Evolutionary conservation across 2,797 vertebrate genomes (phyloP).

Genomic region (Heterohyrax brucei): DNA sequence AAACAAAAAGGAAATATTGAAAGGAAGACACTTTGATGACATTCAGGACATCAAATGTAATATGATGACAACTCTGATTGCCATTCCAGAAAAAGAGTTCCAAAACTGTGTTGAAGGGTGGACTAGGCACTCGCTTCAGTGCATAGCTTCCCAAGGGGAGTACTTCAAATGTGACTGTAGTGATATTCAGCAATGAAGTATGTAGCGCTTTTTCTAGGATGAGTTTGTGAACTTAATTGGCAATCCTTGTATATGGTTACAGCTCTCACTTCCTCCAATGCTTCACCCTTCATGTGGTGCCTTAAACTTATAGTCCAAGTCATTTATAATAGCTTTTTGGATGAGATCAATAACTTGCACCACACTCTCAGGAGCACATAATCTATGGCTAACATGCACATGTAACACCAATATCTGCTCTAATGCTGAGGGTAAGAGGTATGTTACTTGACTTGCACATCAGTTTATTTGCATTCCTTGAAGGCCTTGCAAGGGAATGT

Average conservation of each 20-base stretch:
- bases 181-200: too few relatives aligned
- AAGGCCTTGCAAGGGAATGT: not conserved
- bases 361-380: not conserved
- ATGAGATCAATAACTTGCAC: slow-evolving; percentile 38
- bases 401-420: not conserved
- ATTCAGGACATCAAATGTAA: too few relatives aligned
- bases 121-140: too few relatives aligned
- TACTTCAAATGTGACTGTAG: too few relatives aligned
- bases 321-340: not conserved
- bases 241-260: not conserved
- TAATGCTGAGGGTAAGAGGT: not conserved
- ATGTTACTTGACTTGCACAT: not conserved
- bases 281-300: not conserved
- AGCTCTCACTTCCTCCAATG: slow-evolving; percentile 47
- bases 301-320: slow-evolving; percentile 11
- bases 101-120: too few relatives aligned
- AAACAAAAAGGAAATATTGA: too few relatives aligned
- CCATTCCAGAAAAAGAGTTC: too few relatives aligned
- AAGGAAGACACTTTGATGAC: too few relatives aligned
- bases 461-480: not conserved
- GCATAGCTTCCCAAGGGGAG: too few relatives aligned
- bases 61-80: too few relatives aligned
- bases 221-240: too few relatives aligned
- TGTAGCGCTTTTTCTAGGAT: too few relatives aligned
- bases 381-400: not conserved